Evolutionary conservation across 2,888 invertebrate species (phyloP), one percentile per base, ranked within the genome.

Genomic region (Drosophila phalerata): DNA sequence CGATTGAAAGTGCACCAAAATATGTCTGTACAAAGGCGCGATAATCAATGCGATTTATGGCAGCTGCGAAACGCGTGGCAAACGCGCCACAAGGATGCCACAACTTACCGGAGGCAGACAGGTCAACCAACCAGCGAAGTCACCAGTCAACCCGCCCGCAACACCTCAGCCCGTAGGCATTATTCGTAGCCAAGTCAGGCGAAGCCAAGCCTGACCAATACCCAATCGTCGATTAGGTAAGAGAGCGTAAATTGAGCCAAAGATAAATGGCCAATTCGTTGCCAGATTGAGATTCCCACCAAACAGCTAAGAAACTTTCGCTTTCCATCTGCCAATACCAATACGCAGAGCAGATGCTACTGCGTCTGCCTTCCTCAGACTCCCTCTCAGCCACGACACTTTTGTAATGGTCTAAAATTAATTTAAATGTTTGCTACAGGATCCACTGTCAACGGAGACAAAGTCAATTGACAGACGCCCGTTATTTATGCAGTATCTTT

Each of bases 1-100:
- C 74, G 49, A 78, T 78, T 71, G 61, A 61, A 69, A 70, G 61
- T 72, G 72, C 65, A 58, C 38, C 38, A 42, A 56, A 69, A 52
- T 40, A 38, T 43, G 49, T 66, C 69, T 47, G 34, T 51, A 43
- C 45, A 48, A 53, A 52, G 65, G 65, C 38, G 72, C 76, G 87
- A 89, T 84, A 88, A 88, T 87, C 84, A 84, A 87, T 65, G 60
- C 85, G 66, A 84, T 84, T 84, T 87, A 84, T 87, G 76, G 84
- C 45, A 53, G 64, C 88, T 49, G 65, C 69, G 52, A 73, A 72
- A 74, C 83, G 88, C 89, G 89, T 84, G 84, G 88, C 88, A 68
- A 81, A 62, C 66, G 49, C 72, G 61, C 52, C 55, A 55, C 74
- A 89, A 81, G 89, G 89, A 89, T 85, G 88, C 73, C 55, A 61